Evolutionary conservation across 2,797 vertebrate species (phyloP).

Genomic region (Sebastes oblongus): DNA sequence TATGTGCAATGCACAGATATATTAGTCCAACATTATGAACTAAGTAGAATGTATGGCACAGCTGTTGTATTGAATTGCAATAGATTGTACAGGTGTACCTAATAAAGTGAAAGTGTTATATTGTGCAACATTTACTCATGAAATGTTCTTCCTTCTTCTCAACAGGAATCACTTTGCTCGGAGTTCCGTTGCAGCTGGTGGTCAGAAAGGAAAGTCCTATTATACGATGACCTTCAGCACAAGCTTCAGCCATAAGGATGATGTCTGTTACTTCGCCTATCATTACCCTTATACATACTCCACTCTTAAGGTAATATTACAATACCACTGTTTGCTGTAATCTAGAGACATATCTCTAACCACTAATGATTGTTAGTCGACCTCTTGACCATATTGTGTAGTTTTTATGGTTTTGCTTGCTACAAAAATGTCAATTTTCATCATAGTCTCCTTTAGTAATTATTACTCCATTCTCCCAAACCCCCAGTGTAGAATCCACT

Average conservation of each 20-base stretch:
- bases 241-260: constrained; percentile 93
- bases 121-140: not conserved
- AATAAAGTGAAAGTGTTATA: not conserved
- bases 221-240: constrained; percentile 95
- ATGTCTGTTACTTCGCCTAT: constrained; percentile 99
- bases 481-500: not conserved
- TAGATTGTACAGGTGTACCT: not conserved
- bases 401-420: not conserved
- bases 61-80: not conserved
- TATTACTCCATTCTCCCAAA: not conserved
- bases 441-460: not conserved
- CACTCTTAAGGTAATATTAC: constrained; percentile 89
- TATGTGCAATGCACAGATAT: not conserved
- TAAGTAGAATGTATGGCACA: not conserved
- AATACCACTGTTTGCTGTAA: not conserved
- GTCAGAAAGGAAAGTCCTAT: constrained; percentile 98
- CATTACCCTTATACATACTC: constrained; percentile 98
- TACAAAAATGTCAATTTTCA: not conserved
- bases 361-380: not conserved
- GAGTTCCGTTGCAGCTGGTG: constrained; percentile 94
- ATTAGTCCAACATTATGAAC: not conserved
- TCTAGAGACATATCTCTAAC: not conserved
- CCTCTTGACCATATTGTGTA: not conserved
- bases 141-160: not conserved
- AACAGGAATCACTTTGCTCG: constrained; percentile 95